These are phyloP conservation scores for Dinoponera quadriceps DNA, from an alignment of 1,140 invertebrate species.

Conservation along the genomic window DNA sequence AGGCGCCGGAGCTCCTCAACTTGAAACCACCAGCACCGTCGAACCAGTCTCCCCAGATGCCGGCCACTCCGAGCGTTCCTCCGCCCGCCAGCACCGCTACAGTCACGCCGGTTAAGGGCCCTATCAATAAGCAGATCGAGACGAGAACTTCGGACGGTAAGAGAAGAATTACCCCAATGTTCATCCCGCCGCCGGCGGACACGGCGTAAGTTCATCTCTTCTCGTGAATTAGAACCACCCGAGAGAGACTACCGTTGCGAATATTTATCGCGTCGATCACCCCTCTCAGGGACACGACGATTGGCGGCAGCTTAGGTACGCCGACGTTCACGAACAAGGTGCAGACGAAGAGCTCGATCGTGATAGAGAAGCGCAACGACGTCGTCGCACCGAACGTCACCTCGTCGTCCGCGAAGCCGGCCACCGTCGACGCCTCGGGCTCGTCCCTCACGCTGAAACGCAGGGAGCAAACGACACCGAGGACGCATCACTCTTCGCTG, in stretches of 20 bases:
- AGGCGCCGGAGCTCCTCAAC: constrained; percentile 92
- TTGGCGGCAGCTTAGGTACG: constrained; percentile 73
- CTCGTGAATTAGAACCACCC: constrained; percentile 6
- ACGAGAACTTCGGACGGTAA: constrained; percentile 97
- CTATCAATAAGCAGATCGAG: constrained; percentile 97
- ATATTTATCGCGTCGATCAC: constrained; percentile 22
- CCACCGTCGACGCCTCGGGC: constrained; percentile 66
- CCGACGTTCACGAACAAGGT: constrained; percentile 91
- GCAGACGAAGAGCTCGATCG: constrained; percentile 92
- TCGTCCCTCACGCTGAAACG: constrained; percentile 80
- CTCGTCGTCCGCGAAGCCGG: constrained; percentile 85
- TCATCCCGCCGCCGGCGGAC: constrained; percentile 91
- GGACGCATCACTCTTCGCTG: constrained; percentile 68
- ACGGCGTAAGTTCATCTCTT: constrained; percentile 83
- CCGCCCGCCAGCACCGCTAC: constrained; percentile 68
- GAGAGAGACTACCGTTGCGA: no score
- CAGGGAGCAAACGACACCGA: constrained; percentile 76
- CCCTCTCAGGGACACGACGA: constrained; percentile 86
- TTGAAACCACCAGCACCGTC: constrained; percentile 74
- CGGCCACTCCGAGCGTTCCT: constrained; percentile 70
- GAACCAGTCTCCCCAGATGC: constrained; percentile 59
- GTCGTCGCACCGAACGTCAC: constrained; percentile 89
- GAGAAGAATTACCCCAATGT: constrained; percentile 97
- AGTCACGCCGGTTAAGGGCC: constrained; percentile 86
- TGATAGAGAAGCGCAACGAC: constrained; percentile 93